Evolutionary conservation across 2,797 vertebrate species (phyloP), one percentile per base, ranked within the genome.

Genomic region (Sus cebifrons): DNA sequence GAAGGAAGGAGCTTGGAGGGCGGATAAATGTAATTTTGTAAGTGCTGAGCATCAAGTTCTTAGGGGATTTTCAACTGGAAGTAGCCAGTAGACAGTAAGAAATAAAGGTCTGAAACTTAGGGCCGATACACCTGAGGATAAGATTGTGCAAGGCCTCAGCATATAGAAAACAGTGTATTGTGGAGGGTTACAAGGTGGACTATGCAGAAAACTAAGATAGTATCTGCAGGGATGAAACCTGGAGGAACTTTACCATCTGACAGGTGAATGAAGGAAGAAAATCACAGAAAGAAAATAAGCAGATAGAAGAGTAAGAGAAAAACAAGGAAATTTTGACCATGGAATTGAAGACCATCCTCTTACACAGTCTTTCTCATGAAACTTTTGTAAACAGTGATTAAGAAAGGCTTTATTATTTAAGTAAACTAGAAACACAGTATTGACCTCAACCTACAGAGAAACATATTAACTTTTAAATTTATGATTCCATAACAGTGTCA

Each of bases 321-420:
- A 64, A 25, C 5, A 78, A 58, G 14, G 20, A 36, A 58, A 52
- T 13, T 89, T 67, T 64, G 17, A 27, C 5, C n/a, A 29, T 29
- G 27, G 32, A 84, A 62, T 36, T 68, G 9, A 82, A 91, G 23
- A 27, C 14, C 21, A 95, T 82, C 14, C 16, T 67, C 29, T 68
- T 94, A 5, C 21, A 58, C 25, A 49, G n/a, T 79, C 32, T 92
- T 91, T 89, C 49, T 27, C 32, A 23, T 78, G 21, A 68, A 91
- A 83, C n/a, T 82, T 95, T 70, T 75, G 32, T 91, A 62, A 94
- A 40, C 44, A 73, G 21, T 65, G 74, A 89, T 58, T 36, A 73
- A 83, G 20, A 75, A 84, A 56, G 16, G 14, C 11, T 67, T 73
- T 78, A 89, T 86, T 78, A 29, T 88, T 95, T 70, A 21, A 21